A percentile compares a stretch with the other conserved stretches of the same genome.
These are phyloP conservation scores for Enteromius treurensis DNA, from an alignment of 2,797 vertebrate genomes.

Conservation along the genomic window DNA sequence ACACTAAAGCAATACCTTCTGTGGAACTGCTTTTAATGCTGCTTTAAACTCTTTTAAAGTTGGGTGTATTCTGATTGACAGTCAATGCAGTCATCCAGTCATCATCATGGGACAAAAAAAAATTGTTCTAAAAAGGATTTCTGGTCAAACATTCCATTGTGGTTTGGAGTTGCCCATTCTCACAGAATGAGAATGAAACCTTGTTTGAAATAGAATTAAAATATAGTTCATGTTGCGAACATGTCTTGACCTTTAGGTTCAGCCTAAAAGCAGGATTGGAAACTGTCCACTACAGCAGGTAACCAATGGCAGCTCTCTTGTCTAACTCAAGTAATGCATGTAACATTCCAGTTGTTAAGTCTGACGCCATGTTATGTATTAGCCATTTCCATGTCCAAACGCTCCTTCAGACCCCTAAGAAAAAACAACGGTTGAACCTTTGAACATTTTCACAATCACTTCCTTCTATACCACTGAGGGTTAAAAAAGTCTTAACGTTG, in stretches of 20 bases:
- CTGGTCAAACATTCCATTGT: background rate
- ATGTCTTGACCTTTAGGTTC: background rate
- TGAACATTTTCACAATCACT: background rate
- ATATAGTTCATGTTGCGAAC: background rate
- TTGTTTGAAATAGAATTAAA: background rate
- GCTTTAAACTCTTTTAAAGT: background rate
- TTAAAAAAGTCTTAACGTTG: background rate
- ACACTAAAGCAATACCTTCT: background rate
- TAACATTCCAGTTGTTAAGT: background rate
- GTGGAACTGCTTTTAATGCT: background rate
- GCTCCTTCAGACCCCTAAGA: background rate
- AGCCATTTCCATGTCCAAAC: background rate
- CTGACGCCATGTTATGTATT: background rate
- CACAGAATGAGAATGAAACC: background rate
- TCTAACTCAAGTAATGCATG: background rate
- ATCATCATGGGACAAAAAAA: background rate
- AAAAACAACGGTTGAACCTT: background rate
- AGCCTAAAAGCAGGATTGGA: too few relatives aligned
- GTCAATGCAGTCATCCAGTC: background rate
- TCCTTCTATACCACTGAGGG: background rate
- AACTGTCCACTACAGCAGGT: background rate
- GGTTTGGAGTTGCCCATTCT: background rate
- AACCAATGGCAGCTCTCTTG: background rate
- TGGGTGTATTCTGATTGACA: background rate
- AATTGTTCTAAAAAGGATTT: background rate